These are phyloP conservation scores for Ferrisia virgata DNA, from an alignment of 2,888 invertebrate genomes.

Conservation along the genomic window DNA sequence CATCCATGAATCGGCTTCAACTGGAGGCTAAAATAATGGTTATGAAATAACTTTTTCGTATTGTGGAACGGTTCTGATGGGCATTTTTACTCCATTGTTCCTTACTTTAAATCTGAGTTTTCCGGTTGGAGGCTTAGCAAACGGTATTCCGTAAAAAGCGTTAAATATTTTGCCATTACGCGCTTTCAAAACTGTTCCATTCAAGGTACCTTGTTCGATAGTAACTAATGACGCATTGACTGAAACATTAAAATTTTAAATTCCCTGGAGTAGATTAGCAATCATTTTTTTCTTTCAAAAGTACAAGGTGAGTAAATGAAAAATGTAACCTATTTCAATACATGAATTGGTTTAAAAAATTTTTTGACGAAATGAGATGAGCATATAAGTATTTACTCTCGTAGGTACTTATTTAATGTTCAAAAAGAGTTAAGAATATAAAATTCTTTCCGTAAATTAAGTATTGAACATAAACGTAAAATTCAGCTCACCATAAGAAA, in stretches of 20 bases:
- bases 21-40: slow-evolving; percentile 52
- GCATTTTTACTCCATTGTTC: slow-evolving; percentile 49
- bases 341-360: too few species aligned
- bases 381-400: too few species aligned
- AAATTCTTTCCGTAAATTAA: too few species aligned
- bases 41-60: not conserved
- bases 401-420: not conserved
- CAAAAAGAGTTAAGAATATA: not conserved
- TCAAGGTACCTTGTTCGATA: slow-evolving; percentile 51
- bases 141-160: slow-evolving; percentile 54
- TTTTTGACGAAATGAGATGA: too few species aligned
- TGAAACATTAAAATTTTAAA: not conserved
- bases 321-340: too few species aligned
- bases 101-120: slow-evolving; percentile 52
- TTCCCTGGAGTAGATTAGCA: too few species aligned
- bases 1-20: slow-evolving; percentile 53
- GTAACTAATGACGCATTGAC: slow-evolving; percentile 47
- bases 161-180: slow-evolving; percentile 51
- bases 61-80: too few species aligned
- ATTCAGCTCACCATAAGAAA: not conserved
- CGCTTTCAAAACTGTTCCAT: slow-evolving; percentile 51
- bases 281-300: too few species aligned
- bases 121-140: slow-evolving; percentile 54
- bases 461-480: too few species aligned
- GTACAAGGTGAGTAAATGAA: too few species aligned